phyloP scores from a whole-genome alignment of 2,797 vertebrate genomes.

The Oreochromis grahami region DNA sequence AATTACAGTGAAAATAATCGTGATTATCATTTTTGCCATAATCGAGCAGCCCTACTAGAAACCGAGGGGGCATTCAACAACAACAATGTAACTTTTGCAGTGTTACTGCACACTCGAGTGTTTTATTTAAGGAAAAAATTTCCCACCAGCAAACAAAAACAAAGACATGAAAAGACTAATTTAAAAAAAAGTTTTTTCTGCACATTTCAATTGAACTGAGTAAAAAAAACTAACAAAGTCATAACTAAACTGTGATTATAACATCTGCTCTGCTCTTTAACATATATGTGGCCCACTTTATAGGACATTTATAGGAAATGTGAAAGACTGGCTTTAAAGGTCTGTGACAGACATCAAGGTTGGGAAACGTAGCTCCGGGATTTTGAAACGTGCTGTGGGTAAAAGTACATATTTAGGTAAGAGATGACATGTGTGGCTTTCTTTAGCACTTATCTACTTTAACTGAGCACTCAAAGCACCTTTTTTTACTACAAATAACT shows the following conservation, averaged over 20 bases:
- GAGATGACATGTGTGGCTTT: neutral
- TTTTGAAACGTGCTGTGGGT: neutral
- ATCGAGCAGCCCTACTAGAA: accelerated
- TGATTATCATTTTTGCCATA: too few species aligned
- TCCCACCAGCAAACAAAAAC: neutral
- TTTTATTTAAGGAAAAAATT: neutral
- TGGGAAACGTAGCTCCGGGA: neutral
- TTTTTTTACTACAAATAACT: neutral
- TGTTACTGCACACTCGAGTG: neutral
- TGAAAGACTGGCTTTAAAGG: neutral
- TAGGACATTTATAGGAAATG: neutral
- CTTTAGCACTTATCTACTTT: neutral
- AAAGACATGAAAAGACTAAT: neutral
- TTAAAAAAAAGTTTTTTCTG: accelerated
- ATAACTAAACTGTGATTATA: neutral
- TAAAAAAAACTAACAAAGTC: neutral
- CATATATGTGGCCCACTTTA: neutral
- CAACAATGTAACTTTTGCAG: neutral
- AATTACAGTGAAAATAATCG: too few species aligned
- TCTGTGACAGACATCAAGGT: neutral
- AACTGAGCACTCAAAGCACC: accelerated
- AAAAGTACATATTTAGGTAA: neutral
- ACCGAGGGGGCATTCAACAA: neutral
- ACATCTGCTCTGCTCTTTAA: neutral
- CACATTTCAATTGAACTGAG: neutral